Conservation (phyloP, 2,888 invertebrate genomes). For the Apodemia hepburni region DNA sequence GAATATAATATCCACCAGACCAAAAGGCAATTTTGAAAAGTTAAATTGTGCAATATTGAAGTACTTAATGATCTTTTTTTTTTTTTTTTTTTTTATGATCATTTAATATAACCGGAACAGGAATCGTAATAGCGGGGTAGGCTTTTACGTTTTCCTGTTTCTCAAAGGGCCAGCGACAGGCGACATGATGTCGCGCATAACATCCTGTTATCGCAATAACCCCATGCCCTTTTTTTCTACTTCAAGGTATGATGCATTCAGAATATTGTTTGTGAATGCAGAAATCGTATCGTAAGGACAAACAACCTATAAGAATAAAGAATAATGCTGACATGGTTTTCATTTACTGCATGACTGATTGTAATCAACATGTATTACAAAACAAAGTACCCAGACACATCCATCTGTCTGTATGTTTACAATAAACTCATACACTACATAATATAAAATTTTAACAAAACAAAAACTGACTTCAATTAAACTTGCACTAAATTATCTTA, state of each 20-base stretch:
- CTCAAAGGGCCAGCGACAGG: conserved; percentile 30
- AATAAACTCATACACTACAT: too few species aligned
- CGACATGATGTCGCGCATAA: conserved; percentile 50
- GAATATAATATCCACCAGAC: too few species aligned
- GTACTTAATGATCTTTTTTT: conserved; percentile 1
- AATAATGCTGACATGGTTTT: too few species aligned
- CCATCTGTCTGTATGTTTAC: too few species aligned
- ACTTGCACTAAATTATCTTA: too few species aligned
- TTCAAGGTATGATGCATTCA: background rate
- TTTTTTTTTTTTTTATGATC: too few species aligned
- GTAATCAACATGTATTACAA: too few species aligned
- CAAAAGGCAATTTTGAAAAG: background rate
- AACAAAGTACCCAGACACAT: too few species aligned
- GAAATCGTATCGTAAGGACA: background rate
- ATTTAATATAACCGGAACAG: conserved; percentile 4
- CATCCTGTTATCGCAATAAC: conserved; percentile 28
- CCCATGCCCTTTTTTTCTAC: conserved; percentile 14
- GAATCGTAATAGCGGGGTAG: background rate
- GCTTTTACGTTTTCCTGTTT: conserved; percentile 21
- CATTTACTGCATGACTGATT: too few species aligned
- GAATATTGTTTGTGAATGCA: background rate
- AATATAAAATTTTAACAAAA: too few species aligned
- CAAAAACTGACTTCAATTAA: too few species aligned
- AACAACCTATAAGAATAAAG: too few species aligned
- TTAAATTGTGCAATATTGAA: background rate